phyloP scores from a whole-genome alignment of 1,140 invertebrate species.

The Nasonia longicornis region DNA sequence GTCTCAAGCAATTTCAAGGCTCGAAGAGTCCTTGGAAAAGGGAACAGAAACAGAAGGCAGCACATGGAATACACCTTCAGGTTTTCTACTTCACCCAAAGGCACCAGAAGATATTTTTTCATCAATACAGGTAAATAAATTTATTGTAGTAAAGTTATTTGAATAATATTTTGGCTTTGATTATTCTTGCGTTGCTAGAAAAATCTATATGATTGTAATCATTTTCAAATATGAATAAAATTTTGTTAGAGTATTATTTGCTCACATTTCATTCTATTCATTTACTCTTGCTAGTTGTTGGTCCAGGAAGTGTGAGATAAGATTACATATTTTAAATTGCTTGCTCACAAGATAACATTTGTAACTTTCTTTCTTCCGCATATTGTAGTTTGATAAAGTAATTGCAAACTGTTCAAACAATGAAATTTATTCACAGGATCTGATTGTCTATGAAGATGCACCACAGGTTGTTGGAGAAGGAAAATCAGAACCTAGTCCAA shows the following conservation, averaged over 20 bases:
- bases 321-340: constrained; percentile 4
- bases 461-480: constrained; percentile 61
- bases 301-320: constrained; percentile 14
- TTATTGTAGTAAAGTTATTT: not conserved
- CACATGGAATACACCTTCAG: constrained; percentile 65
- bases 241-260: not conserved
- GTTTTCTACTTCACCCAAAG: constrained; percentile 63
- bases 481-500: constrained; percentile 55
- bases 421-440: constrained; percentile 59
- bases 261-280: not conserved
- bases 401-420: not conserved
- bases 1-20: constrained; percentile 74
- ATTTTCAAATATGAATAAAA: not conserved
- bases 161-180: not conserved
- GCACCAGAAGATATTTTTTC: constrained; percentile 63
- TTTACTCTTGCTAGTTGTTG: not conserved
- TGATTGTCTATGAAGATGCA: constrained; percentile 68
- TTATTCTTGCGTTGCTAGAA: not conserved
- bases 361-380: not conserved
- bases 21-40: constrained; percentile 74
- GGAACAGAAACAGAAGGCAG: constrained; percentile 68
- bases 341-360: not conserved
- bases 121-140: constrained; percentile 64
- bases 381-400: not conserved
- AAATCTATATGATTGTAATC: not conserved